Evolutionary conservation across 2,888 invertebrate genomes (phyloP).

Genomic region (Anarsia innoxiella): DNA sequence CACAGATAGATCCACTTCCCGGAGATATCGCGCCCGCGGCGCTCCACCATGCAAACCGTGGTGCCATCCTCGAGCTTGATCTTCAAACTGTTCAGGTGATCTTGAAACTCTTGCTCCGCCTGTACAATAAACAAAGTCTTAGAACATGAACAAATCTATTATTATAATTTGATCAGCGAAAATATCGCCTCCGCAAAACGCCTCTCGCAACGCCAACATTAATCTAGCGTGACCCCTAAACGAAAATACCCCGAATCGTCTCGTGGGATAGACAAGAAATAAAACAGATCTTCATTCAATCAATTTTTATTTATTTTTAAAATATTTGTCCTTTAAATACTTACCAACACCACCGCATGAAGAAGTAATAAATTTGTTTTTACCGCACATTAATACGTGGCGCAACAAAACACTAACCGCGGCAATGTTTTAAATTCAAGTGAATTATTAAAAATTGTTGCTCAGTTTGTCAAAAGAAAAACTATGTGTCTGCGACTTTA

Average conservation of each 20-base stretch:
- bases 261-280: constrained; percentile 33
- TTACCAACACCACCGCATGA: constrained; percentile 34
- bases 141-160: not conserved
- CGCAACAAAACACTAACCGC: too few species aligned
- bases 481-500: too few species aligned
- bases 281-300: constrained; percentile 34
- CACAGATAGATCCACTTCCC: constrained; percentile 69
- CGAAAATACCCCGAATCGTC: constrained; percentile 5
- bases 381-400: too few species aligned
- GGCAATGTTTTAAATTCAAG: too few species aligned
- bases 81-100: constrained; percentile 61
- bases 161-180: too few species aligned
- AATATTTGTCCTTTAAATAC: constrained; percentile 29
- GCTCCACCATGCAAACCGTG: constrained; percentile 59
- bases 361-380: too few species aligned
- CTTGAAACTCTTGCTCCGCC: constrained; percentile 63
- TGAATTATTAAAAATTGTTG: too few species aligned
- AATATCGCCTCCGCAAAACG: too few species aligned
- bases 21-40: constrained; percentile 54
- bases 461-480: too few species aligned
- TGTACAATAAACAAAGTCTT: constrained; percentile 21
- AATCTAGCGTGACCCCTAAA: not conserved
- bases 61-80: constrained; percentile 61
- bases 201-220: constrained; percentile 1
- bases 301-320: constrained; percentile 30